Conservation (phyloP, 2,888 invertebrate species). For the Copidosoma aretas region DNA sequence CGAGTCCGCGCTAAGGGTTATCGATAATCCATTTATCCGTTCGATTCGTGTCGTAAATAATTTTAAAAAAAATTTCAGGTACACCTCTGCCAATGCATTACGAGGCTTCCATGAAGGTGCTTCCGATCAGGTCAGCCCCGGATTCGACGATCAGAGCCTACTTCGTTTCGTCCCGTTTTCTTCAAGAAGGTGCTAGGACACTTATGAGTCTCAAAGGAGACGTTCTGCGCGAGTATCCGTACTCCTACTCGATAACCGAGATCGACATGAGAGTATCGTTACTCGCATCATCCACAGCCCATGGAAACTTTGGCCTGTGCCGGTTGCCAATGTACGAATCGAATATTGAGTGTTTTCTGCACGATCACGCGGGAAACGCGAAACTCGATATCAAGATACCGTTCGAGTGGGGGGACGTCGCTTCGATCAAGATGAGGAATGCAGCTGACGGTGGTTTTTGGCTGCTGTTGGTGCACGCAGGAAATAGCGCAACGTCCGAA, state of each 20-base stretch:
- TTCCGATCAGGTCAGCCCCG: neutral
- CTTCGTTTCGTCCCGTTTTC: neutral
- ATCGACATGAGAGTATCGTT: neutral
- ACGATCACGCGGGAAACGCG: slow-evolving; percentile 2
- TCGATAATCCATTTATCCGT: no score
- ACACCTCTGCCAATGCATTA: neutral
- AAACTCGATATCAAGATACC: neutral
- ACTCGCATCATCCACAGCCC: neutral
- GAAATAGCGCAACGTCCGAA: neutral
- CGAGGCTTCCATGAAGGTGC: neutral
- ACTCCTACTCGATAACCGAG: slow-evolving; percentile 10
- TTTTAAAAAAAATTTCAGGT: no score
- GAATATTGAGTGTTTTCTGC: neutral
- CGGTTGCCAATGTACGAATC: neutral
- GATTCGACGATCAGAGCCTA: neutral
- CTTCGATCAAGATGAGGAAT: neutral
- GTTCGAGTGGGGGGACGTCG: neutral
- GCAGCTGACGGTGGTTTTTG: neutral
- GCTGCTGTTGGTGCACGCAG: neutral
- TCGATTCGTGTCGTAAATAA: no score
- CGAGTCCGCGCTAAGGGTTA: no score
- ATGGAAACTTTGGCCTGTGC: slow-evolving; percentile 5
- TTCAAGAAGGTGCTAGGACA: neutral
- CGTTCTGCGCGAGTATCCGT: neutral
- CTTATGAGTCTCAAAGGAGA: neutral